Percentiles rank a stretch among this genome's conserved stretches.
Evolutionary conservation across 2,797 vertebrate species (phyloP).

Genomic region (Ataeniobius toweri): DNA sequence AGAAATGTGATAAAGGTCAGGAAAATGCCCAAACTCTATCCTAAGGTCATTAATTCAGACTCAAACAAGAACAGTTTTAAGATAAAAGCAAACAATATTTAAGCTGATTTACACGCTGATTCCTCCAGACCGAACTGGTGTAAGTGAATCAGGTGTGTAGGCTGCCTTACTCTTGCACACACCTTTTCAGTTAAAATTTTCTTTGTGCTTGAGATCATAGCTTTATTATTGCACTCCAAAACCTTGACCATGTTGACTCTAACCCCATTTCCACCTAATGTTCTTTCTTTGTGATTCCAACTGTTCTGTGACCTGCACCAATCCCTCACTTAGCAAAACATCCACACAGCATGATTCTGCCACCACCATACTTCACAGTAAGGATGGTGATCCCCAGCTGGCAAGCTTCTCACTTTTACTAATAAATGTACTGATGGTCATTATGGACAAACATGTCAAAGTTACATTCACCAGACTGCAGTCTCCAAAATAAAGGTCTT

Average conservation of each 20-base stretch:
- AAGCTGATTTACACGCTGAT: neutral
- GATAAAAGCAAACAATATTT: neutral
- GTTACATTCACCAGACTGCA: neutral
- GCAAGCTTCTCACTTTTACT: neutral
- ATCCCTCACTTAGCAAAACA: neutral
- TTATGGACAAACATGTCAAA: neutral
- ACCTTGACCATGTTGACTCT: neutral
- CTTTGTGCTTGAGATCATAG: too few species aligned
- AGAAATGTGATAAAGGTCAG: slow-evolving; percentile 10
- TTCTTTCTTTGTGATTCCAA: neutral
- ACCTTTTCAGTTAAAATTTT: neutral
- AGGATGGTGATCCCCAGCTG: neutral
- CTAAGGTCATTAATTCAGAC: slow-evolving; percentile 48
- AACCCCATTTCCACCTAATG: neutral
- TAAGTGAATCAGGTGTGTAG: neutral
- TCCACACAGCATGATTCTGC: neutral
- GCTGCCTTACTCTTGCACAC: neutral
- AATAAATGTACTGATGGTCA: neutral
- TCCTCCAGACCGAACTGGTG: neutral
- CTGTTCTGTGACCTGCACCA: neutral
- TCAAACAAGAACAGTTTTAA: slow-evolving; percentile 25
- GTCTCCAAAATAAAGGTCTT: neutral
- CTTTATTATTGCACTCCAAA: neutral
- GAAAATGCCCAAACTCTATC: slow-evolving; percentile 24
- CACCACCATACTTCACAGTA: neutral